phyloP scores from a whole-genome alignment of 2,888 invertebrate species.

The Xylota sylvarum region DNA sequence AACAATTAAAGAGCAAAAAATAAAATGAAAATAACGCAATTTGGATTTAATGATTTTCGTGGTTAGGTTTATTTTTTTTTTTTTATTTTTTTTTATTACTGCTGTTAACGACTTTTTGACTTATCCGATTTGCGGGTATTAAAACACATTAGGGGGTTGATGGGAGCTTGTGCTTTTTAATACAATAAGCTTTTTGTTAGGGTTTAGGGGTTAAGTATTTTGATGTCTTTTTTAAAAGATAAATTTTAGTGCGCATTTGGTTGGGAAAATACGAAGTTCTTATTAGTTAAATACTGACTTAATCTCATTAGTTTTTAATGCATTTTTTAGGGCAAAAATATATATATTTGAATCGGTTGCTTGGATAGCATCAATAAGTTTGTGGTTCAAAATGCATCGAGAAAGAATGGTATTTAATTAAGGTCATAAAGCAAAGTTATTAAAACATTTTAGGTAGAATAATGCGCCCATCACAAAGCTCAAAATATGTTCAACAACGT shows the following conservation, averaged over 20 bases:
- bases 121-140: constrained; percentile 11
- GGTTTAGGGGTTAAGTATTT: neutral
- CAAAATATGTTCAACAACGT: too few species aligned
- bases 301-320: too few species aligned
- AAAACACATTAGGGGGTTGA: constrained; percentile 2
- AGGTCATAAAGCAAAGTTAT: too few species aligned
- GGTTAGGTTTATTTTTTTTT: constrained; percentile 10
- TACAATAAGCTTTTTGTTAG: neutral
- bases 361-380: too few species aligned
- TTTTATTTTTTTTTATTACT: constrained; percentile 31
- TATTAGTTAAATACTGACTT: neutral
- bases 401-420: too few species aligned
- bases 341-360: too few species aligned
- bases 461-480: too few species aligned
- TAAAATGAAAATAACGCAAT: neutral
- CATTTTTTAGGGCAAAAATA: too few species aligned
- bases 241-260: neutral
- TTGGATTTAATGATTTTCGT: constrained; percentile 15
- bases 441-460: too few species aligned
- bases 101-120: constrained; percentile 25
- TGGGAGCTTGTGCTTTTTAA: neutral
- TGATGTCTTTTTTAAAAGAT: neutral
- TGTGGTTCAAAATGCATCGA: too few species aligned
- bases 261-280: neutral
- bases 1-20: neutral